Conservation (phyloP, 2,888 invertebrate species). For the Chaetogeoica ovagalla region DNA sequence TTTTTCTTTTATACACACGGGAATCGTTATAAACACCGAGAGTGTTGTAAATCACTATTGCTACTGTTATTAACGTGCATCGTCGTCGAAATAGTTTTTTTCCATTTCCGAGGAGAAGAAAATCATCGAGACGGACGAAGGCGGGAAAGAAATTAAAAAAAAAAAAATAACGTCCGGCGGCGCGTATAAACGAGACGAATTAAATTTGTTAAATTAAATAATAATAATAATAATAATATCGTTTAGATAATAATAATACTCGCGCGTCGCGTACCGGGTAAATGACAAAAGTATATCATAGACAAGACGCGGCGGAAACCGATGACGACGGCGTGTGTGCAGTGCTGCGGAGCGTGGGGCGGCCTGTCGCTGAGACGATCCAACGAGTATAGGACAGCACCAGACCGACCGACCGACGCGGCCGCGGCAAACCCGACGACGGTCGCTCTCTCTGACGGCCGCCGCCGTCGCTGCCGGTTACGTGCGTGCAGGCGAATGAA, state of each 20-base stretch:
- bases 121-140: no score
- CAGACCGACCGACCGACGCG: background rate
- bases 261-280: background rate
- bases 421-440: background rate
- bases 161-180: background rate
- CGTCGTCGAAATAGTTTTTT: background rate
- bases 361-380: constrained; percentile 41
- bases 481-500: no score
- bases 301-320: constrained; percentile 23
- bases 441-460: constrained; percentile 34
- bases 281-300: background rate
- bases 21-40: no score
- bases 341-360: constrained; percentile 6
- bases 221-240: no score
- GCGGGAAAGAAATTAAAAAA: background rate
- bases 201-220: no score
- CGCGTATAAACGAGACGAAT: no score
- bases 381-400: constrained; percentile 23
- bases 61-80: no score
- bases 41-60: no score
- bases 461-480: background rate
- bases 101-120: background rate
- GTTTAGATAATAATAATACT: background rate
- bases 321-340: constrained; percentile 22
- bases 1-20: no score